Evolutionary conservation across 2,888 invertebrate genomes (phyloP).

Genomic region (Agrilus cyanescens): DNA sequence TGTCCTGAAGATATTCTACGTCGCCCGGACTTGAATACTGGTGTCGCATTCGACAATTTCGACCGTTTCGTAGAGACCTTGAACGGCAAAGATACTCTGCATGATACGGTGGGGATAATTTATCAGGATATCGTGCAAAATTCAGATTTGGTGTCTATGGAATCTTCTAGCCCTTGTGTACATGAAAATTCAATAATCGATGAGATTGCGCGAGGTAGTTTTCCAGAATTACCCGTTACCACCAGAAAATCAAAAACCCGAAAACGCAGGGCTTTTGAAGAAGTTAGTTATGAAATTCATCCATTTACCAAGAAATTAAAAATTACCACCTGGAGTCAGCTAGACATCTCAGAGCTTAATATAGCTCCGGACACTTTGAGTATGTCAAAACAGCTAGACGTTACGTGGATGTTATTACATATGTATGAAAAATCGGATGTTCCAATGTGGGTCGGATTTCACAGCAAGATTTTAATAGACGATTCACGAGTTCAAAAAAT

Average conservation of each 20-base stretch:
- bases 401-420: conserved; percentile 13
- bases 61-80: conserved; percentile 18
- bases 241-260: no score
- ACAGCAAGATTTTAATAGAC: conserved; percentile 19
- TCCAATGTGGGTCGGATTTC: conserved; percentile 18
- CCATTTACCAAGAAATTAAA: no score
- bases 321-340: no score
- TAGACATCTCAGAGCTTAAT: conserved; percentile 11
- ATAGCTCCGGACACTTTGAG: conserved; percentile 12
- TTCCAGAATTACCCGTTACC: no score
- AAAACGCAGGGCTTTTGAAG: no score
- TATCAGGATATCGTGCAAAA: conserved; percentile 12
- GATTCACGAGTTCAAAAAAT: conserved; percentile 19
- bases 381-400: conserved; percentile 24
- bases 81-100: conserved; percentile 18
- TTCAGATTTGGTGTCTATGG: conserved; percentile 4
- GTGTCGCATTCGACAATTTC: conserved; percentile 18
- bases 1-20: conserved; percentile 22
- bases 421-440: conserved; percentile 1
- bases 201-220: no score
- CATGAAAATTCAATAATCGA: conserved; percentile 10
- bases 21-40: conserved; percentile 17
- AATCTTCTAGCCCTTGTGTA: conserved; percentile 8
- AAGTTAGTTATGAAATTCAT: no score
- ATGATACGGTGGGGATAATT: conserved; percentile 19